Conservation (phyloP, 2,797 vertebrate species). For the Typhlichthys eigenmanni region DNA sequence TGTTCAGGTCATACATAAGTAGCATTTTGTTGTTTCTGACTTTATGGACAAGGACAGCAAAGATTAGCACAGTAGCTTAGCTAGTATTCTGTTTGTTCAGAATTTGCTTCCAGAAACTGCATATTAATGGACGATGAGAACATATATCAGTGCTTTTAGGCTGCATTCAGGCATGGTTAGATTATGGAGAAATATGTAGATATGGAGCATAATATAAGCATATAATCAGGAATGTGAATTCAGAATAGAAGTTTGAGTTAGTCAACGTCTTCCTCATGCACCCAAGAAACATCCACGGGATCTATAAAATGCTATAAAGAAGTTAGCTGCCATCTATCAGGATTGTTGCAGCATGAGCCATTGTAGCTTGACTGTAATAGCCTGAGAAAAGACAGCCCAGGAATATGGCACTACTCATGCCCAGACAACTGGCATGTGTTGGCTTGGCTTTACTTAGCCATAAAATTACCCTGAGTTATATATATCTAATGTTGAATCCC, state of each 20-base stretch:
- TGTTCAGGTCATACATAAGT: no score
- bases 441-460: conserved; percentile 67
- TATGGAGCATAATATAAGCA: neutral
- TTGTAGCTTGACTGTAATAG: conserved; percentile 42
- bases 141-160: no score
- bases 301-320: conserved; percentile 44
- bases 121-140: no score
- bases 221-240: neutral
- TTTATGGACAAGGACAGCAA: no score
- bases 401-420: conserved; percentile 65
- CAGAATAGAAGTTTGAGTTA: conserved; percentile 10
- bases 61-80: no score
- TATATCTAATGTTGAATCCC: conserved; percentile 62
- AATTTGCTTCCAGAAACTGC: no score
- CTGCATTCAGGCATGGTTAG: neutral
- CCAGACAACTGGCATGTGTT: conserved; percentile 68
- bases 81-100: no score
- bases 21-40: no score
- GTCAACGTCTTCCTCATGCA: conserved; percentile 30
- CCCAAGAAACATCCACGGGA: conserved; percentile 36
- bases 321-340: conserved; percentile 52
- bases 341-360: conserved; percentile 44
- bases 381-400: conserved; percentile 63
- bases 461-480: conserved; percentile 70
- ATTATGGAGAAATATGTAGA: neutral